Evolutionary conservation across 2,113 vertebrate species (phyloP), one percentile per base, ranked within the genome.

Genomic region (Irena cyanogastra): DNA sequence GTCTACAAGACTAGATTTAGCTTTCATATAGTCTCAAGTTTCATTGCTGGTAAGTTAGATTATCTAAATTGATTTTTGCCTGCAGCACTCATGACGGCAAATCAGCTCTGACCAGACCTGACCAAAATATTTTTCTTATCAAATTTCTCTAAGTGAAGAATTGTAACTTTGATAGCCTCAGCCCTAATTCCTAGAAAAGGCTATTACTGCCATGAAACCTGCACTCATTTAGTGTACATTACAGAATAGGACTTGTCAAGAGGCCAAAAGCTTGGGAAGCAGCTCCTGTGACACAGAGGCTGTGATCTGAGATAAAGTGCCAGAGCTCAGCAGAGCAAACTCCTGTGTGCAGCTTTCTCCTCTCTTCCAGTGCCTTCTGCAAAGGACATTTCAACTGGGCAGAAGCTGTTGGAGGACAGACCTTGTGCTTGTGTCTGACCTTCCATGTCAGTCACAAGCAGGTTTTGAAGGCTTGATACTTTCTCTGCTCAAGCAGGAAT

Each of bases 71-170:
- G 87, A 90, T 92, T 92, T 95, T 79, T 83, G 37, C 52, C 79
- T 1, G 3, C 22, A 83, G 54, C 59, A 83, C 23, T 77, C 24
- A 54, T 26, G 56, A 60, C 71, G 92, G 52, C 35, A 93, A 91
- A 95, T 86, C 87, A 91, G 39, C 39, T 70, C 79, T 52, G 72
- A 72, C 39, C 68, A 96, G 87, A 92, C 60, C 44, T 56, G 60
- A 90, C 82, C 56, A 83, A 93, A 97, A 93, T 86, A 89, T 60
- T 93, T 74, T 86, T 94, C 82, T 96, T 92, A 96, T 92, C 87
- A 77, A 74, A 83, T 94, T 90, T 94, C 47, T 86, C 30, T 75
- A 83, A 94, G 91, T 74, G 91, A 93, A 81, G 68, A 95, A 93
- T 86, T 93, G 64, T 57, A 81, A 60, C 64, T 90, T 85, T 42